Conservation (phyloP, 2,888 invertebrate genomes). For the Agrochola lota region DNA sequence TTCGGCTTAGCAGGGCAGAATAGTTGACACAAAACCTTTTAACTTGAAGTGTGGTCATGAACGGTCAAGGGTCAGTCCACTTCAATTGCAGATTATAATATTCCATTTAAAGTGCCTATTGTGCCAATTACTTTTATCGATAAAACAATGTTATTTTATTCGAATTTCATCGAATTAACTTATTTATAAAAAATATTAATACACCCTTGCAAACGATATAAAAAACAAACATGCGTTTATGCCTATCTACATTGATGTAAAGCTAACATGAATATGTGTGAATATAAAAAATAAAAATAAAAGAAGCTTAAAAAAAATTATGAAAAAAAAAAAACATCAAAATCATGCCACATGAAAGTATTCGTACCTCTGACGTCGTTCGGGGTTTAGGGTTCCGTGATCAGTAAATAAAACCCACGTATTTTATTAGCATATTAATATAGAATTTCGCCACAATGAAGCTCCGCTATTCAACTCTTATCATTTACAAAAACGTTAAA, state of each 20-base stretch:
- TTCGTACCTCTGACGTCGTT: slow-evolving; percentile 75
- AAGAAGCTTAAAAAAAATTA: slow-evolving; percentile 56
- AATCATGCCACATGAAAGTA: slow-evolving; percentile 78
- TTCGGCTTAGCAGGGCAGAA: too few relatives aligned
- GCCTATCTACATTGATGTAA: slow-evolving; percentile 53
- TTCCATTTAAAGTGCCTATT: background rate
- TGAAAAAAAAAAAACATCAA: slow-evolving; percentile 69
- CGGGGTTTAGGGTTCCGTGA: slow-evolving; percentile 61
- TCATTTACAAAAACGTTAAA: slow-evolving; percentile 61
- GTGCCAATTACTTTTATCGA: background rate
- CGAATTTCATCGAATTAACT: background rate
- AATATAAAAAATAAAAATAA: slow-evolving; percentile 67
- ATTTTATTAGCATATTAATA: slow-evolving; percentile 85
- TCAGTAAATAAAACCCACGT: slow-evolving; percentile 72
- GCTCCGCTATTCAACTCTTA: slow-evolving; percentile 73
- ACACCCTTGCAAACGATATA: slow-evolving; percentile 29
- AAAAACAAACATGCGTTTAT: slow-evolving; percentile 63
- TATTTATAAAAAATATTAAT: background rate
- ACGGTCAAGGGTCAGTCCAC: background rate
- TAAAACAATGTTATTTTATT: background rate
- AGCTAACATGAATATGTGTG: slow-evolving; percentile 86
- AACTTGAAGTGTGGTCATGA: background rate
- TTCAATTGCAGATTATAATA: background rate
- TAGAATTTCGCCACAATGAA: slow-evolving; percentile 82
- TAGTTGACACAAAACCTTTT: background rate